Evolutionary conservation across 2,888 invertebrate species (phyloP).

Genomic region (Cryptocephalus moraei): DNA sequence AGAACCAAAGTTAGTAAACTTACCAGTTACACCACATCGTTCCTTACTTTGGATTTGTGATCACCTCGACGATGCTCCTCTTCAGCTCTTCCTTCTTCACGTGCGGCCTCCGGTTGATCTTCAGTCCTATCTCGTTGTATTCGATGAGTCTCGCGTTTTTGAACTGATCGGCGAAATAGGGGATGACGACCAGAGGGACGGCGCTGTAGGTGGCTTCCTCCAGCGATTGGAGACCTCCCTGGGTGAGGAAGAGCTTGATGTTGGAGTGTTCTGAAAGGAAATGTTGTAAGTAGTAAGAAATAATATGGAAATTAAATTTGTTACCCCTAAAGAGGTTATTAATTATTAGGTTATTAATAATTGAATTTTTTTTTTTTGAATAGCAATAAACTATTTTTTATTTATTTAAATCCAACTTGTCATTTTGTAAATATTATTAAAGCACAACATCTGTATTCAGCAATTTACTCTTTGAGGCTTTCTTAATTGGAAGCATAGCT

Average conservation of each 20-base stretch:
- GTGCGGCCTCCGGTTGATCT: not conserved
- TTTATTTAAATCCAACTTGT: too few relatives aligned
- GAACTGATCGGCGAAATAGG: conserved; percentile 30
- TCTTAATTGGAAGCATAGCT: too few relatives aligned
- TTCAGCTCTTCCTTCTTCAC: conserved; percentile 1
- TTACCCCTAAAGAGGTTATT: too few relatives aligned
- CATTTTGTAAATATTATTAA: too few relatives aligned
- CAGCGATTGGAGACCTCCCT: conserved; percentile 30
- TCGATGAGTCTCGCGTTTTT: conserved; percentile 3
- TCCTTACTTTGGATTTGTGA: conserved; percentile 1
- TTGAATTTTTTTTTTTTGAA: too few relatives aligned
- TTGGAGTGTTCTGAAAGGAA: conserved; percentile 7
- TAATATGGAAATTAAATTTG: too few relatives aligned
- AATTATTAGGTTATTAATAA: too few relatives aligned
- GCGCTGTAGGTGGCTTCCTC: conserved; percentile 33
- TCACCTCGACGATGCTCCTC: not conserved
- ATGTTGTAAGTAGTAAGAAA: too few relatives aligned
- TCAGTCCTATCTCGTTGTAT: conserved; percentile 1
- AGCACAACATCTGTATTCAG: too few relatives aligned
- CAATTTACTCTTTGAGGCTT: too few relatives aligned
- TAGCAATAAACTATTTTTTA: too few relatives aligned
- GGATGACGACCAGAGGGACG: conserved; percentile 33
- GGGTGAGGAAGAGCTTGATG: conserved; percentile 8
- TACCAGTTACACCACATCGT: not conserved
- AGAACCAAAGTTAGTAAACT: not conserved